Conservation (phyloP, 2,888 invertebrate genomes). For the Chorisops tibialis region DNA sequence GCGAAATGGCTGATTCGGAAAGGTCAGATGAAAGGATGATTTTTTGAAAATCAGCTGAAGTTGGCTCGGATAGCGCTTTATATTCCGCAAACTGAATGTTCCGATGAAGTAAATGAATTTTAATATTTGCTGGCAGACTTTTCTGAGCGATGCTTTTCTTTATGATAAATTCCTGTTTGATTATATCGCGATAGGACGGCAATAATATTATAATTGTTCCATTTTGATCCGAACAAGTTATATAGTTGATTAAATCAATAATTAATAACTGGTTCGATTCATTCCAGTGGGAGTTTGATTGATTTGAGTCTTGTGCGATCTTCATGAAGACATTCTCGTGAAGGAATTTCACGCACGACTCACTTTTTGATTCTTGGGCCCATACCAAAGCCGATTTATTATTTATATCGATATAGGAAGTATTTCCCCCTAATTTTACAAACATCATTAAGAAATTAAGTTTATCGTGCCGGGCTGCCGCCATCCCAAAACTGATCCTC, state of each 20-base stretch:
- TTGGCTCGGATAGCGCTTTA: slow-evolving; percentile 67
- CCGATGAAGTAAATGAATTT: slow-evolving; percentile 77
- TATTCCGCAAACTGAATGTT: slow-evolving; percentile 84
- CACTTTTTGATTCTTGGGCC: background rate
- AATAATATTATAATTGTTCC: slow-evolving; percentile 83
- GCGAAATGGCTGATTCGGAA: slow-evolving; percentile 87
- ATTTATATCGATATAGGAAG: slow-evolving; percentile 34
- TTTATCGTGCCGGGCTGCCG: slow-evolving; percentile 70
- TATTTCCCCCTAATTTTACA: slow-evolving; percentile 62
- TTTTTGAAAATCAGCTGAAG: slow-evolving; percentile 66
- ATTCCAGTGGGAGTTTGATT: background rate
- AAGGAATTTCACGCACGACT: background rate
- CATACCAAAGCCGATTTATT: slow-evolving; percentile 26
- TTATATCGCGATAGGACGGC: slow-evolving; percentile 89
- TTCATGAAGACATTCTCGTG: background rate
- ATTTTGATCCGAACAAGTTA: slow-evolving; percentile 57
- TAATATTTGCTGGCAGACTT: slow-evolving; percentile 50
- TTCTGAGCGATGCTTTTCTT: slow-evolving; percentile 52
- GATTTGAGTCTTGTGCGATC: background rate
- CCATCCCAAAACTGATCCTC: slow-evolving; percentile 71
- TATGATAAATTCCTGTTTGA: slow-evolving; percentile 65
- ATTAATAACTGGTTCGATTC: slow-evolving; percentile 69
- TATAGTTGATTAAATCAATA: slow-evolving; percentile 56
- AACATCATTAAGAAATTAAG: slow-evolving; percentile 64
- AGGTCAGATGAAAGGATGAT: slow-evolving; percentile 90